Percentiles rank a stretch among this genome's conserved stretches.
These are phyloP conservation scores for Therioaphis trifolii DNA, from an alignment of 2,888 invertebrate genomes.

Conservation along the genomic window DNA sequence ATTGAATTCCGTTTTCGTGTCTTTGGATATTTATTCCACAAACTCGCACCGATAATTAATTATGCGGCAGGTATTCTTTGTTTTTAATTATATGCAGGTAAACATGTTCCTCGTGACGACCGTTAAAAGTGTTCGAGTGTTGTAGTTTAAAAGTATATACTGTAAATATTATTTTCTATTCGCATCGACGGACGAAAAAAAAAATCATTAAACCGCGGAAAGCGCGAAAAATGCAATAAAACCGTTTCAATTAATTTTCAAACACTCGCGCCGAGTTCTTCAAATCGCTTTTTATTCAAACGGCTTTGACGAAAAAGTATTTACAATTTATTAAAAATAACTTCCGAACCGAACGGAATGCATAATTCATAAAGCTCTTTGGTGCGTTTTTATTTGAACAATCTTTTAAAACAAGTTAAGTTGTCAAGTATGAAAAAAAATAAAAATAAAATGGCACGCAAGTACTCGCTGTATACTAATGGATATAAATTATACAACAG, in stretches of 20 bases:
- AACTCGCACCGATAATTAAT: background rate
- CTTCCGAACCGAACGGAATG: conserved; percentile 32
- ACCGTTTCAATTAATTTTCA: conserved; percentile 27
- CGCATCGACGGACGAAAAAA: background rate
- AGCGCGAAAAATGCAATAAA: conserved; percentile 25
- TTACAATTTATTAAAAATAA: conserved; percentile 47
- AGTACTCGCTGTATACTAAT: conserved; percentile 21
- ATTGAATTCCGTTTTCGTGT: background rate
- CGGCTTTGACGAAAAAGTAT: conserved; percentile 27
- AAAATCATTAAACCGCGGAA: background rate
- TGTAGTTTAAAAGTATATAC: background rate
- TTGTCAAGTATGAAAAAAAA: conserved; percentile 29
- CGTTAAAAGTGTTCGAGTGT: no score
- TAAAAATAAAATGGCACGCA: conserved; percentile 35
- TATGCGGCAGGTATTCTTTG: background rate
- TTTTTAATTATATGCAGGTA: background rate
- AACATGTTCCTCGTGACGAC: background rate
- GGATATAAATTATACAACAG: conserved; percentile 44
- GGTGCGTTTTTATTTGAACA: conserved; percentile 37
- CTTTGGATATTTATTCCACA: background rate
- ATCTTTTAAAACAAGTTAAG: conserved; percentile 40
- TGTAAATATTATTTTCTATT: no score
- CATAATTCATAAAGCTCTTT: conserved; percentile 48
- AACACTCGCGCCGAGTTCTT: background rate
- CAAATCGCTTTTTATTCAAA: conserved; percentile 20